Evolutionary conservation across 2,797 vertebrate species (phyloP).

Genomic region (Pseudomugil gertrudae): DNA sequence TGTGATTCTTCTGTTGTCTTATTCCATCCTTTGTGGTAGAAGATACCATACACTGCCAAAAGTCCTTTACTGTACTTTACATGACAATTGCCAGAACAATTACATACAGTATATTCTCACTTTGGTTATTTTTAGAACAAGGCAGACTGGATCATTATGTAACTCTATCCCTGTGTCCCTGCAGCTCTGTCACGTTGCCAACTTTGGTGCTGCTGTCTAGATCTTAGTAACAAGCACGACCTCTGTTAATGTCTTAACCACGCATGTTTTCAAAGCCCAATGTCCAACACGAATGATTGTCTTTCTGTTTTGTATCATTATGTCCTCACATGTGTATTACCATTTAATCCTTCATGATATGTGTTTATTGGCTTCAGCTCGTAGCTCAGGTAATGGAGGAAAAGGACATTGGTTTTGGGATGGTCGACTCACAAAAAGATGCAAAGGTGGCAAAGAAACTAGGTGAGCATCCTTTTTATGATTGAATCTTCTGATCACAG

Average conservation of each 20-base stretch:
- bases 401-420: constrained; percentile 92
- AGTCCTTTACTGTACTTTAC: constrained; percentile 31
- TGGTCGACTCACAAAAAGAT: constrained; percentile 93
- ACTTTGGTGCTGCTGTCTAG: constrained; percentile 27
- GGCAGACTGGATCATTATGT: constrained; percentile 55
- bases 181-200: constrained; percentile 46
- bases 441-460: constrained; percentile 94
- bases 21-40: not conserved
- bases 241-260: not conserved
- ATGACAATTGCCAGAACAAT: constrained; percentile 43
- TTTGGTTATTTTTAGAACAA: constrained; percentile 67
- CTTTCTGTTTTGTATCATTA: not conserved
- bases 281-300: not conserved
- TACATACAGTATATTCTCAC: constrained; percentile 19
- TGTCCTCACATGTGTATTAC: constrained; percentile 1
- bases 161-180: constrained; percentile 47
- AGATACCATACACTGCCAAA: constrained; percentile 6
- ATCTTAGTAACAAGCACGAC: not conserved
- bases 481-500: constrained; percentile 2
- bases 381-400: constrained; percentile 94
- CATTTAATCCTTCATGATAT: not conserved
- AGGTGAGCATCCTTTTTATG: constrained; percentile 73
- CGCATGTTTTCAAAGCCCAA: not conserved
- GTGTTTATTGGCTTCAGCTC: constrained; percentile 80
- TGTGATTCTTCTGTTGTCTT: not conserved